A percentile compares a stretch with the other conserved stretches of the same genome.
These are phyloP conservation scores for Axea sp. DNA, from an alignment of 2,888 invertebrate genomes.

Conservation along the genomic window DNA sequence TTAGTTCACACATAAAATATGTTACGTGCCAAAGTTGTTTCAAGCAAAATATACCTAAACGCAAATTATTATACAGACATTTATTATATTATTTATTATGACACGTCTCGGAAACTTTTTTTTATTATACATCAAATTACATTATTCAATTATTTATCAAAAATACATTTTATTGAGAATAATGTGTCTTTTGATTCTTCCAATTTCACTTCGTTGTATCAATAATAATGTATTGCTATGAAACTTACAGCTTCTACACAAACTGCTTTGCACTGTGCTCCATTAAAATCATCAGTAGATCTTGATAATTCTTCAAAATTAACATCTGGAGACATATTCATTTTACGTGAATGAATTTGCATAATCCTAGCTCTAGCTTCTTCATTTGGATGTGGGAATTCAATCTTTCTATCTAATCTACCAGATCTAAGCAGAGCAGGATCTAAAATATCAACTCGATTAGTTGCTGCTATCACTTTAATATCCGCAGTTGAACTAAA, in stretches of 20 bases:
- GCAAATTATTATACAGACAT: too few relatives aligned
- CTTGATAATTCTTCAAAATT: slow-evolving; percentile 96
- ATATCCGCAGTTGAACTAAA: slow-evolving; percentile 99
- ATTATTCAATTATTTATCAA: too few relatives aligned
- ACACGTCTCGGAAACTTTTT: too few relatives aligned
- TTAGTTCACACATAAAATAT: too few relatives aligned
- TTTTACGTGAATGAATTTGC: slow-evolving; percentile 99
- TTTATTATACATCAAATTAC: too few relatives aligned
- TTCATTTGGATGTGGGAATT: slow-evolving; percentile 97
- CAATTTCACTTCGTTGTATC: too few relatives aligned
- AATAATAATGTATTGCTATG: too few relatives aligned
- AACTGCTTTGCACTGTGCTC: slow-evolving; percentile 99
- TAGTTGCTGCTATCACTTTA: slow-evolving; percentile 99
- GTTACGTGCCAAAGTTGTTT: too few relatives aligned
- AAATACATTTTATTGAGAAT: too few relatives aligned
- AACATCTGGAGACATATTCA: slow-evolving; percentile 97
- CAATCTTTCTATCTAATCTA: slow-evolving; percentile 93
- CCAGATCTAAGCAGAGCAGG: slow-evolving; percentile 98
- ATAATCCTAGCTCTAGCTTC: slow-evolving; percentile 98
- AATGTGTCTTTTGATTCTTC: too few relatives aligned
- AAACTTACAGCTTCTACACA: slow-evolving; percentile 94
- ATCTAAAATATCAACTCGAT: slow-evolving; percentile 98
- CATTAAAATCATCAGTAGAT: slow-evolving; percentile 99
- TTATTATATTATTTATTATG: too few relatives aligned
- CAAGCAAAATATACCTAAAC: too few relatives aligned